Evolutionary conservation across 2,888 invertebrate genomes (phyloP), one percentile per base, ranked within the genome.

Genomic region (Xestobium rufovillosum): DNA sequence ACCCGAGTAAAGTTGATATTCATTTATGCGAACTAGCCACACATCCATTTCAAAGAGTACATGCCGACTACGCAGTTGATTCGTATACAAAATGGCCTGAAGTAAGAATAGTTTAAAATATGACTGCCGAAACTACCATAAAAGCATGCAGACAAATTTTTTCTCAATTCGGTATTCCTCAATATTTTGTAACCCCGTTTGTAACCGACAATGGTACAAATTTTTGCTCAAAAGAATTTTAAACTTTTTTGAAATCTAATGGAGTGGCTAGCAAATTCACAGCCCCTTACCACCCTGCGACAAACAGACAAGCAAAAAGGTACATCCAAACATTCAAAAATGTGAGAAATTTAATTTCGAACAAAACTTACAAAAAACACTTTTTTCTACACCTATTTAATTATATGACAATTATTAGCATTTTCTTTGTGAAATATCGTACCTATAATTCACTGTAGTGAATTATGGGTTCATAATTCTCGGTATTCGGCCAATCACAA

Each of bases 171-270:
- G 51, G 53, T 0, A 40, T 56, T 9, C 53, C 53, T 10, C 15
- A 3, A 28, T 54, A 2, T 48, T n/a, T n/a, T n/a, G n/a, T n/a
- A n/a, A n/a, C n/a, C n/a, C n/a, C n/a, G n/a, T n/a, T n/a, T n/a
- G n/a, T 52, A n/a, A 49, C 49, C 1, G 54, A 51, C 36, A 54
- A 54, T 26, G 52, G 50, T 9, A 40, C 45, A 3, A 35, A 41
- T 13, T 53, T 53, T 38, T 42, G 40, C 9, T 52, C 50, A 13
- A 29, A 41, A 12, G 45, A 54, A 39, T 42, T 42, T 14, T 11
- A 36, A 38, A 8, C n/a, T 9, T 47, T 44, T 25, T 14, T 41
- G 6, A 30, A 28, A 30, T 12, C 2, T 11, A 42, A 40, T 17
- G 41, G 39, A 12, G 37, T 44, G n/a, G 14, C 12, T 17, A 31